These are phyloP conservation scores for Lepus timidus DNA, from an alignment of 2,113 vertebrate species.

Conservation along the genomic window DNA sequence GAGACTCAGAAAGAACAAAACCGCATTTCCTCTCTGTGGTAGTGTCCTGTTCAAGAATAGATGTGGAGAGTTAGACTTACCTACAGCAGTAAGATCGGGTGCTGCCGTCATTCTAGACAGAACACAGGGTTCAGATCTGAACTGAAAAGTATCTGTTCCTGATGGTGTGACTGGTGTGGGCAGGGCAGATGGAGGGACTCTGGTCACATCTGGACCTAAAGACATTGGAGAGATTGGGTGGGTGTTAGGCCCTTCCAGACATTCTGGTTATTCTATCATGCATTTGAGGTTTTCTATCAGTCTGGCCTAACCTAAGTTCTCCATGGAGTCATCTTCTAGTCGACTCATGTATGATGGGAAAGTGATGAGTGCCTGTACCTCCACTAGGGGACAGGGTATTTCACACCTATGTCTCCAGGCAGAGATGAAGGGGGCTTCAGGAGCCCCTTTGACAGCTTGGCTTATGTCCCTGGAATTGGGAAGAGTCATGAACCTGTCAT, in stretches of 20 bases:
- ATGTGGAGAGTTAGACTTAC: neutral
- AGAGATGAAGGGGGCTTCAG: neutral
- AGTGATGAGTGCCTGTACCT: neutral
- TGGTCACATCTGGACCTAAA: neutral
- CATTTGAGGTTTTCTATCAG: neutral
- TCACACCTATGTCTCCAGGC: neutral
- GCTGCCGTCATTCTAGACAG: neutral
- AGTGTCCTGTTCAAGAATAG: neutral
- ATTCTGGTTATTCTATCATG: neutral
- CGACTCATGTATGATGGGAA: neutral
- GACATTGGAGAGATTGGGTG: neutral
- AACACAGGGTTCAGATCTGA: neutral
- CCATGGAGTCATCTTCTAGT: neutral
- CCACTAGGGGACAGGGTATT: neutral
- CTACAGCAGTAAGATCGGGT: neutral
- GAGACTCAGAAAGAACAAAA: constrained; percentile 10
- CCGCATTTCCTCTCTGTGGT: neutral
- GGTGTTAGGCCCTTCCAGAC: too few relatives aligned
- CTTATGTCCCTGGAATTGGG: neutral
- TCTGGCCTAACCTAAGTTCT: neutral
- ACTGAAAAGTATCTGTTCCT: neutral
- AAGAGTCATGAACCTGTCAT: neutral
- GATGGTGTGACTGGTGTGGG: neutral
- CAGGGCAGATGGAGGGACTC: neutral
- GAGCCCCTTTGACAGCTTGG: neutral